Conservation (phyloP, 2,113 vertebrate genomes). For the Catharus bicknelli region DNA sequence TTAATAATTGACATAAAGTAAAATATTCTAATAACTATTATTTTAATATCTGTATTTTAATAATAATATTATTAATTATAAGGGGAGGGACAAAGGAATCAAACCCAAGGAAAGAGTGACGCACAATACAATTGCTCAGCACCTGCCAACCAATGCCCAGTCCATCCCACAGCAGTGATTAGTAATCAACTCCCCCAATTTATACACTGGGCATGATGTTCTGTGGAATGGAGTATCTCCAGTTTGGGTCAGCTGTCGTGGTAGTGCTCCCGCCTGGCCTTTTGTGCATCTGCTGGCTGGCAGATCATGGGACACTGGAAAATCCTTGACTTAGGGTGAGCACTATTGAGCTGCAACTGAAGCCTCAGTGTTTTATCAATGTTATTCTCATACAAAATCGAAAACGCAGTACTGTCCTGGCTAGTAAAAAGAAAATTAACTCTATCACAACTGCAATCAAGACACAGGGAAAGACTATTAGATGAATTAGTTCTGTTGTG, state of each 20-base stretch:
- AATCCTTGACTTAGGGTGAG: neutral
- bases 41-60: neutral
- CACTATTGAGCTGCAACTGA: neutral
- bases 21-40: neutral
- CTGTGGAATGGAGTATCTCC: neutral
- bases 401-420: neutral
- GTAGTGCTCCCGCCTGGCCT: neutral
- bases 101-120: neutral
- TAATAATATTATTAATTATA: too few relatives aligned
- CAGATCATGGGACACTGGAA: neutral
- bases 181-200: rapidly evolving
- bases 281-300: neutral
- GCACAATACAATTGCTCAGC: neutral
- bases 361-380: neutral
- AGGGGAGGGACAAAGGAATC: neutral
- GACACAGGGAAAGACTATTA: neutral
- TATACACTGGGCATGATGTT: neutral
- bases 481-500: neutral
- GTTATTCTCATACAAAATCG: neutral
- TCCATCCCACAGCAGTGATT: neutral
- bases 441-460: neutral
- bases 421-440: neutral
- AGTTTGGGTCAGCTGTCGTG: neutral
- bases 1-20: neutral
- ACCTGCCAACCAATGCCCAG: too few relatives aligned